Conservation (phyloP, 2,888 invertebrate genomes). For the Drosophila basisetae region DNA sequence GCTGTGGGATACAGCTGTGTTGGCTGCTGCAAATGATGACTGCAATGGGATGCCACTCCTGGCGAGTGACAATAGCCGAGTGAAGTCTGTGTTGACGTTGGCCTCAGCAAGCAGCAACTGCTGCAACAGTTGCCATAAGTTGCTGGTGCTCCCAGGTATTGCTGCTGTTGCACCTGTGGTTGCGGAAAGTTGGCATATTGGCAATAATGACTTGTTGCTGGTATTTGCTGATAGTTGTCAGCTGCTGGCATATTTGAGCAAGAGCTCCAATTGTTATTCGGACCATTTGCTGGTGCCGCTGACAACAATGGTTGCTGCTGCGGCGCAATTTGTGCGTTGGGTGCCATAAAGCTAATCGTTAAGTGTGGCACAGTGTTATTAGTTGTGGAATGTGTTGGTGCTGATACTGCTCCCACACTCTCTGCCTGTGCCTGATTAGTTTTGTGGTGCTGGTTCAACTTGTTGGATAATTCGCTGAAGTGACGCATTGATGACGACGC, state of each 20-base stretch:
- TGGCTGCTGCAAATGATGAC: slow-evolving; percentile 16
- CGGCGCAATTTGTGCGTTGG: neutral
- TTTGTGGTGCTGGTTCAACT: neutral
- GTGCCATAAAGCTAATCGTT: slow-evolving; percentile 50
- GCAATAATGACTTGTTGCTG: slow-evolving; percentile 9
- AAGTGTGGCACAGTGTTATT: slow-evolving; percentile 32
- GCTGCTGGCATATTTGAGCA: neutral
- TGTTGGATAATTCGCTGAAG: slow-evolving; percentile 10
- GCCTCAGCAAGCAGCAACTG: slow-evolving; percentile 37
- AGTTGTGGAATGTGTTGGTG: neutral
- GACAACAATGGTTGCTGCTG: slow-evolving; percentile 11
- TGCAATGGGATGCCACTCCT: slow-evolving; percentile 5
- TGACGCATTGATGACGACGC: neutral
- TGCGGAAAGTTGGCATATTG: slow-evolving; percentile 5
- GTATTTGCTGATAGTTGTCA: slow-evolving; percentile 20
- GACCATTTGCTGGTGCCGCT: slow-evolving; percentile 22
- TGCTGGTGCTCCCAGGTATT: slow-evolving; percentile 18
- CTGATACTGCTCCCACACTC: neutral
- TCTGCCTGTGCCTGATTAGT: neutral
- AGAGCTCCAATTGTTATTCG: slow-evolving; percentile 17
- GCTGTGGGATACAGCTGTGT: slow-evolving; percentile 10
- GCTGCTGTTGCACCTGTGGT: neutral
- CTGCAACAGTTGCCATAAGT: slow-evolving; percentile 21
- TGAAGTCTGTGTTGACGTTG: slow-evolving; percentile 8
- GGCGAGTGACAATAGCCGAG: slow-evolving; percentile 6